Base-by-base conservation (phyloP, 2,797 vertebrate genomes). In the Eupleurogrammus muticus region DNA sequence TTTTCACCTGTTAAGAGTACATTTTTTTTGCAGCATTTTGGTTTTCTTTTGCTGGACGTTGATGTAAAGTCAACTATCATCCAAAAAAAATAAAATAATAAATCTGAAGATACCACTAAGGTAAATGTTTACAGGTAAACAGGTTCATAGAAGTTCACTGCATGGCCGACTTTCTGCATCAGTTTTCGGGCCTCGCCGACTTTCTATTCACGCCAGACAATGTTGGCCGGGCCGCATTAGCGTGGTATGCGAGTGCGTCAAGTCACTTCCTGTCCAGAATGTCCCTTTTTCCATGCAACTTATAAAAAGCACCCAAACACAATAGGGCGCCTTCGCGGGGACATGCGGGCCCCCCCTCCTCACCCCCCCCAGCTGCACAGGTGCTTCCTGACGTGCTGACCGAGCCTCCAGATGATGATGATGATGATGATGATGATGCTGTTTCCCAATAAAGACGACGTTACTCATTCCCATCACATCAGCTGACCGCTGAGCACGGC, bases 381-480 rank as follows among this genome's bases (percentile, higher is more conserved):
- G 92, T 94, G 94, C 87, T 93, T 95, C 93, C 94, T 94, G 90
- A 74, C 82, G 68, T 75, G 87, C 75, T 79, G 82, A 81, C 80
- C 24, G 74, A 57, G 73, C 62, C 59, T 78, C 50, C 60, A 80
- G 81, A 86, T 90, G 83, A 84, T 84, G 79, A 81, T 81, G 75
- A 80, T n/a, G 62, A n/a, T n/a, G n/a, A n/a, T n/a, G 81, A 86
- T 90, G 83, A 84, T 84, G 79, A 81, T 81, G 75, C 81, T n/a
- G 62, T 80, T 87, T 85, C 83, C 89, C 54, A 77, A 72, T 52
- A 61, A 75, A 48, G 59, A 40, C 53, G 56, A 55, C 59, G 77
- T 84, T 83, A 85, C 81, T 90, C 81, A 89, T 67, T 53, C 47
- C 36, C 16, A 28, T 81, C 71, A 53, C 74, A 60, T 72, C 64